Base-by-base conservation (phyloP, 2,888 invertebrate genomes). In the Loripinus fragilis region DNA sequence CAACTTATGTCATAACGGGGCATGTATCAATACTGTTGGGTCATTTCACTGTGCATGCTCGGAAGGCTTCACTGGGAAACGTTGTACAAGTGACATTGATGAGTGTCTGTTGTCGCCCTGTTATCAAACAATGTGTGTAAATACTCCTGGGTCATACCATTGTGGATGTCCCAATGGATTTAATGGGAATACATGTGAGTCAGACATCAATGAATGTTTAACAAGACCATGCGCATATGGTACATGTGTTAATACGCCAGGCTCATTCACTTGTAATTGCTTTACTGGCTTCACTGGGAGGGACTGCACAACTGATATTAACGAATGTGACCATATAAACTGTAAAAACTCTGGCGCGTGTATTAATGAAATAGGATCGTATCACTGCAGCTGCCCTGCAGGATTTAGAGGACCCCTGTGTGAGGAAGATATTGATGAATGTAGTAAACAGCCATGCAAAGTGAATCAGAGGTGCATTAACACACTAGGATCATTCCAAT, bases 1-100 rank as follows among this genome's bases (percentile, higher is more conserved):
- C 1, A 10, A 38, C 20, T 28, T 28, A 20, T 67, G 67, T n/a
- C 41, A 38, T 12, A 41, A 28, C 15, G 67, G 67, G 3, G 7
- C 3, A 5, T 67, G 67, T 23, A 28, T 67, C n/a, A 67, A 67
- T 42, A 67, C 67, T 17, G 28, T 41, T 23, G 67, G 67, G 17
- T 41, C 67, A 8, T 67, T 41, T 41, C 42, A 67, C 23, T 67
- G 67, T 23, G 67, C 17, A 3, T 67, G 67, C n/a, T 1, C n/a
- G 38, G 25, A n/a, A n/a, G 74, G 74, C 0, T 74, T n/a, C 33
- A 25, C 25, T n/a, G 74, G 74, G 12, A 15, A 15, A 10, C 41
- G 60, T 41, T 74, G 74, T 42, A 33, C 41, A 0, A 20, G 17
- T 38, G 42, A 68, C 23, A 50, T 25, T 15, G 30, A 74, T 55